Base-by-base conservation (phyloP, 2,113 vertebrate genomes). In the Notothenia coriiceps region DNA sequence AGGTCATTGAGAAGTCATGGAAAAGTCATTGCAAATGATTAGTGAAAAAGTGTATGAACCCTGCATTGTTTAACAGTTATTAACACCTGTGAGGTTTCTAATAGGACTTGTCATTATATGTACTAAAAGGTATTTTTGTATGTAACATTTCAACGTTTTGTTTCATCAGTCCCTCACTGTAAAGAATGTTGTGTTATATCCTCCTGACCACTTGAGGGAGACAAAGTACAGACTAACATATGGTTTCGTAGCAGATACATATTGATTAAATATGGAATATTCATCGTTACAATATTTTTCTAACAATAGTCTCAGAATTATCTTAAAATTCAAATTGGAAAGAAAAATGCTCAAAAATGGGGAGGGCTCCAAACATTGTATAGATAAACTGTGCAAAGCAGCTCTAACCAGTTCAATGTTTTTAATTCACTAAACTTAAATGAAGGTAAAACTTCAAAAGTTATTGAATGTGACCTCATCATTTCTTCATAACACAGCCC, bases 181-280 rank as follows among this genome's bases (percentile, higher is more conserved):
- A 29, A 29, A 18, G 50, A n/a, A 14, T 3, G 54, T 29, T 63
- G 46, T 5, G 15, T 2, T 61, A 74, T 6, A 5, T 54, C 2
- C 4, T 72, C 54, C 35, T 0, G 2, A 65, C 86, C 93, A 88
- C 90, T 78, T 70, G 93, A 79, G 89, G 88, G 93, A 92, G 91
- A 90, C 92, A 93, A 71, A 92, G 89, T 85, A 79, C 82, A 89
- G 35, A 40, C 29, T 29, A 29, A 29, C 29, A 29, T 0, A 29
- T 29, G 29, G 29, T 29, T 29, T 29, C 29, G 3, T 29, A 29
- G 29, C 29, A 29, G 29, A 29, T 29, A 29, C 29, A 29, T 17
- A 61, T 51, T 40, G 12, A 61, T 14, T 3, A 9, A 68, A 49
- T 18, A 10, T 14, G 47, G 14, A 9, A 6, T 18, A 29, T 17